A percentile compares a stretch with the other conserved stretches of the same genome.
These are phyloP conservation scores for Myzus persicae DNA, from an alignment of 1,140 invertebrate species.

Conservation along the genomic window DNA sequence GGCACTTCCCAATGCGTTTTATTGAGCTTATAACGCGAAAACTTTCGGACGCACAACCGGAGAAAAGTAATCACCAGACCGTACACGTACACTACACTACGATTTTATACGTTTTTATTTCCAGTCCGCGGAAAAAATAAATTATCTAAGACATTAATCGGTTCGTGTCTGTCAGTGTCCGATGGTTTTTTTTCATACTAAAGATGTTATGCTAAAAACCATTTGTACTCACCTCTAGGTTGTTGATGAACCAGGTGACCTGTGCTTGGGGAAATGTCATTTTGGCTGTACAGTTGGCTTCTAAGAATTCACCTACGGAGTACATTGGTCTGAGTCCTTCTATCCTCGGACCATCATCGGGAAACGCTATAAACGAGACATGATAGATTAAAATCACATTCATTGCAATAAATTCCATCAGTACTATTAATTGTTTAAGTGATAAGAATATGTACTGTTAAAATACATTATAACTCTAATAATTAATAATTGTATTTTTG, in stretches of 20 bases:
- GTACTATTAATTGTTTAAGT: background rate
- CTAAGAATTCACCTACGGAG: conserved; percentile 25
- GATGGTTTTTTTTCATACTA: background rate
- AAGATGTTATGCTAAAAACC: too few species aligned
- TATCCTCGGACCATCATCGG: conserved; percentile 8
- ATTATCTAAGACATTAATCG: background rate
- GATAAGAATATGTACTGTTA: background rate
- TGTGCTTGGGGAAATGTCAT: conserved; percentile 31
- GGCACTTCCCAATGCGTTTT: conserved; percentile 13
- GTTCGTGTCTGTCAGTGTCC: background rate
- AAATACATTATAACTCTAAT: too few species aligned
- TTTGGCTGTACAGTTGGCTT: conserved; percentile 46
- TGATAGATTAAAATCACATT: background rate
- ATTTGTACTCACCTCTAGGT: background rate
- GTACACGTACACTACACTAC: background rate
- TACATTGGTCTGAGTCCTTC: conserved; percentile 1
- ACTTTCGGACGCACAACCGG: conserved; percentile 15
- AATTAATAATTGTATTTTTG: background rate
- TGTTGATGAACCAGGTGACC: conserved; percentile 39
- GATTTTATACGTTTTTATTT: conserved; percentile 7
- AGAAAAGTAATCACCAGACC: conserved; percentile 16
- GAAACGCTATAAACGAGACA: background rate
- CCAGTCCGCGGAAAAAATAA: background rate
- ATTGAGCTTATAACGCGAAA: conserved; percentile 48
- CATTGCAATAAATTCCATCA: background rate